phyloP scores from a whole-genome alignment of 2,113 vertebrate genomes.

The Zosterops lateralis region DNA sequence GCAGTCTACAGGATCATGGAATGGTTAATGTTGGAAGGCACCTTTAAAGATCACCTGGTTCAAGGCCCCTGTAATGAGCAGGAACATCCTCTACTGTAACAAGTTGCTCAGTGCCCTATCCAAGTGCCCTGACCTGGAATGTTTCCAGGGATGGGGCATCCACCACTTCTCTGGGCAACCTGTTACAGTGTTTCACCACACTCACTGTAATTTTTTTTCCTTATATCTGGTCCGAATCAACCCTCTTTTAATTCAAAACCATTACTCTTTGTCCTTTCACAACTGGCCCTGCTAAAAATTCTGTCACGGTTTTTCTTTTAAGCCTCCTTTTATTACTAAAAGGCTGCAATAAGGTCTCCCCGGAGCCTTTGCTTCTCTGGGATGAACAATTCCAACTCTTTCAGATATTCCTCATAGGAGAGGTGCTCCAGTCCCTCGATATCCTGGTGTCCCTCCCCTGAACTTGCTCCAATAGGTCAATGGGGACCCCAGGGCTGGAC shows the following conservation, averaged over 20 bases:
- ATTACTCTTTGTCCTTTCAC: not conserved
- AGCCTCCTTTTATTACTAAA: not conserved
- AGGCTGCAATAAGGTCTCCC: not conserved
- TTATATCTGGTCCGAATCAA: not conserved
- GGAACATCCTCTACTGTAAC: not conserved
- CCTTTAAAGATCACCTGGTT: not conserved
- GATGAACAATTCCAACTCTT: not conserved
- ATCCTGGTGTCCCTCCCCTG: not conserved
- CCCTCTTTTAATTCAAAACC: not conserved
- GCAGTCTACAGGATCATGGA: not conserved
- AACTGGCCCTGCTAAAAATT: not conserved
- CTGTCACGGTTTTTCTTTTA: not conserved
- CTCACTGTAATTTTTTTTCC: rapidly evolving
- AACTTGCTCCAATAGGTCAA: rapidly evolving
- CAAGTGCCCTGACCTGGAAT: not conserved
- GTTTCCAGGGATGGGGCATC: not conserved
- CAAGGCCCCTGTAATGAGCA: rapidly evolving
- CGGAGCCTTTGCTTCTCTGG: rapidly evolving
- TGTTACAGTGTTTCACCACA: not conserved
- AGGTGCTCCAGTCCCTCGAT: not conserved
- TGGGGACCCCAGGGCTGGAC: not conserved
- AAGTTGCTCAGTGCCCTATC: not conserved
- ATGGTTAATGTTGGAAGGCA: not conserved
- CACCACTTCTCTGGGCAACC: not conserved
- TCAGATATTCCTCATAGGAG: not conserved